A percentile compares a stretch with the other conserved stretches of the same genome.
Evolutionary conservation across 2,113 vertebrate species (phyloP).

Genomic region (Cynocephalus volans): DNA sequence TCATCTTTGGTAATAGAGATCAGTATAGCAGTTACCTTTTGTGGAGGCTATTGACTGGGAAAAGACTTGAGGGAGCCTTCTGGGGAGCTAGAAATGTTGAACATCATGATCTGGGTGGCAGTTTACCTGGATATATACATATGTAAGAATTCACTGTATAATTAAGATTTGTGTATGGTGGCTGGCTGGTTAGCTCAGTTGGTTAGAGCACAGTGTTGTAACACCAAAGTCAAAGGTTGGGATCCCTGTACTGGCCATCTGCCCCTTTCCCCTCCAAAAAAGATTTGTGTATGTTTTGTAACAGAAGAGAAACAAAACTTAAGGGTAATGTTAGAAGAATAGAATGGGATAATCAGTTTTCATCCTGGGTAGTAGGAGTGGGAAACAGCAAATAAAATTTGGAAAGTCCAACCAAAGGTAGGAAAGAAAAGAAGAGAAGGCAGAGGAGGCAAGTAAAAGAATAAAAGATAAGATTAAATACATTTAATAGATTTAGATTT

Average conservation of each 20-base stretch:
- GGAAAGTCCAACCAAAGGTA: not conserved
- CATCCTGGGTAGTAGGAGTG: not conserved
- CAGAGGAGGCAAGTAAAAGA: not conserved
- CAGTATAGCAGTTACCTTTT: not conserved
- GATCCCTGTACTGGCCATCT: too few relatives aligned
- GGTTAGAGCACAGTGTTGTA: too few relatives aligned
- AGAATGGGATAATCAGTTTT: not conserved
- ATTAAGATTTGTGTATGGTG: not conserved
- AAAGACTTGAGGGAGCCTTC: not conserved
- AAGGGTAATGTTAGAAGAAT: not conserved
- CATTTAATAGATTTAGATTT: not conserved
- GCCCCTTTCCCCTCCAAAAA: too few relatives aligned
- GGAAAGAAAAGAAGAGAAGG: not conserved
- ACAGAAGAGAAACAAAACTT: not conserved
- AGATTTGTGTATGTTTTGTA: too few relatives aligned
- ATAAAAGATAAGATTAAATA: not conserved
- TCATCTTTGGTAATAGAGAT: not conserved
- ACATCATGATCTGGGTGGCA: not conserved
- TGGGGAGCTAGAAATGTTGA: not conserved
- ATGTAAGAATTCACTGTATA: not conserved
- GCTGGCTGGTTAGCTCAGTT: too few relatives aligned
- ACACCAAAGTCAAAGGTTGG: too few relatives aligned
- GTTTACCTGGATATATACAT: not conserved
- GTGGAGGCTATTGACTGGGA: not conserved
- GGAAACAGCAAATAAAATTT: not conserved